Percentiles rank a stretch among this genome's conserved stretches.
Evolutionary conservation across 2,797 vertebrate species (phyloP).

Genomic region (Sardinella longiceps): DNA sequence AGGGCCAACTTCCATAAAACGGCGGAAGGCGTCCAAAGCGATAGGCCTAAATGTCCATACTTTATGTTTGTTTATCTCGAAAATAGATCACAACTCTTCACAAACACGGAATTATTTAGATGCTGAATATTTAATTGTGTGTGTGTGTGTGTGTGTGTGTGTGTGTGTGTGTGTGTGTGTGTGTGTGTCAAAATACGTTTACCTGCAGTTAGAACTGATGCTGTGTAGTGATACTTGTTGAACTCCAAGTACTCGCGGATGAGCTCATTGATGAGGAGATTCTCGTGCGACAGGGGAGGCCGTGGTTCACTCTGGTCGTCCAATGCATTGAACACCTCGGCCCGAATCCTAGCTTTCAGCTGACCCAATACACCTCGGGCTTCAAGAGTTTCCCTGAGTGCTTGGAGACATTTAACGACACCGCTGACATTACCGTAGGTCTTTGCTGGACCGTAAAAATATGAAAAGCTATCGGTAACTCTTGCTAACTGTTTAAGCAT

Average conservation of each 20-base stretch:
- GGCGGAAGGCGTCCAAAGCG: too few species aligned
- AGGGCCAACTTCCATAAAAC: too few species aligned
- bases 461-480: too few species aligned
- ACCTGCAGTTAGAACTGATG: conserved; percentile 91
- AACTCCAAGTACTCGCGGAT: conserved; percentile 93
- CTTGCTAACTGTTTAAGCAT: too few species aligned
- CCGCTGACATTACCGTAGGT: not conserved
- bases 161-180: too few species aligned
- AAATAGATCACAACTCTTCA: too few species aligned
- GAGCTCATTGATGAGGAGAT: conserved; percentile 93
- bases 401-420: conserved; percentile 61
- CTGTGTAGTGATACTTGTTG: conserved; percentile 88
- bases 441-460: too few species aligned
- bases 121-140: not conserved
- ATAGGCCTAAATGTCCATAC: too few species aligned
- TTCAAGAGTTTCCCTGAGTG: conserved; percentile 89
- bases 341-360: conserved; percentile 89
- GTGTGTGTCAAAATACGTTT: conserved; percentile 1
- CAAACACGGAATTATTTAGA: too few species aligned
- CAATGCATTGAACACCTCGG: conserved; percentile 90
- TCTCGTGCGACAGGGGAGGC: conserved; percentile 84
- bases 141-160: too few species aligned
- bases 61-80: too few species aligned
- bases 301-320: conserved; percentile 82
- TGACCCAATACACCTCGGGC: conserved; percentile 85